Conservation (phyloP, 2,113 vertebrate genomes). For the Melanerpes aurifrons region DNA sequence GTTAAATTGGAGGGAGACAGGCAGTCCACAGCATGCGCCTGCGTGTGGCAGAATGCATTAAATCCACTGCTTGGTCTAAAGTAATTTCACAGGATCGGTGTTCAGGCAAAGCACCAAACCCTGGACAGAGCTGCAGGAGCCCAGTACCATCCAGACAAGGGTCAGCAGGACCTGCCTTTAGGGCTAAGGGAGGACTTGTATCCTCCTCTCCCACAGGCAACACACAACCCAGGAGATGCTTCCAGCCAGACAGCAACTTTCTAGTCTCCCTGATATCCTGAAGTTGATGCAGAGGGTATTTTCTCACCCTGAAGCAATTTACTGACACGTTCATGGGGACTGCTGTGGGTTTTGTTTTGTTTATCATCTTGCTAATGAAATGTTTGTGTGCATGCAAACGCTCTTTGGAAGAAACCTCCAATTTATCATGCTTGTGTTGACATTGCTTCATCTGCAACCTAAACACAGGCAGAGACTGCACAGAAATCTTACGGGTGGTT, state of each 20-base stretch:
- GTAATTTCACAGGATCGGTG: not conserved
- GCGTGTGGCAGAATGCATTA: not conserved
- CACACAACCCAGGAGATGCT: not conserved
- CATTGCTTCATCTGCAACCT: conserved; percentile 18
- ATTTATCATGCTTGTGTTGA: conserved; percentile 45
- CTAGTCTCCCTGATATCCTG: not conserved
- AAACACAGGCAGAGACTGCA: not conserved
- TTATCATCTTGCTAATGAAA: conserved; percentile 26
- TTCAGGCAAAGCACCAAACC: not conserved
- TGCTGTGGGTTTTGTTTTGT: conserved; percentile 41
- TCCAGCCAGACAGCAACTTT: not conserved
- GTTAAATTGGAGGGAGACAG: not conserved
- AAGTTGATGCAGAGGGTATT: not conserved
- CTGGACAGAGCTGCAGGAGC: not conserved
- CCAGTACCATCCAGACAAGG: not conserved
- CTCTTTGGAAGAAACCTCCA: not conserved
- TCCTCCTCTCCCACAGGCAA: not conserved
- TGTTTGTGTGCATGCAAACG: not conserved
- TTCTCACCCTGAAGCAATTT: conserved; percentile 34
- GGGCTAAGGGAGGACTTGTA: not conserved
- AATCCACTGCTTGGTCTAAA: not conserved
- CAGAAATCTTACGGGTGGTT: not conserved
- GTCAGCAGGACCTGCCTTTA: not conserved
- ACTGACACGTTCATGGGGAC: not conserved
- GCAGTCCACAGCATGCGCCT: not conserved